A percentile compares a stretch with the other conserved stretches of the same genome.
Evolutionary conservation across 2,113 vertebrate species (phyloP).

Genomic region (Nyctereutes procyonoides): DNA sequence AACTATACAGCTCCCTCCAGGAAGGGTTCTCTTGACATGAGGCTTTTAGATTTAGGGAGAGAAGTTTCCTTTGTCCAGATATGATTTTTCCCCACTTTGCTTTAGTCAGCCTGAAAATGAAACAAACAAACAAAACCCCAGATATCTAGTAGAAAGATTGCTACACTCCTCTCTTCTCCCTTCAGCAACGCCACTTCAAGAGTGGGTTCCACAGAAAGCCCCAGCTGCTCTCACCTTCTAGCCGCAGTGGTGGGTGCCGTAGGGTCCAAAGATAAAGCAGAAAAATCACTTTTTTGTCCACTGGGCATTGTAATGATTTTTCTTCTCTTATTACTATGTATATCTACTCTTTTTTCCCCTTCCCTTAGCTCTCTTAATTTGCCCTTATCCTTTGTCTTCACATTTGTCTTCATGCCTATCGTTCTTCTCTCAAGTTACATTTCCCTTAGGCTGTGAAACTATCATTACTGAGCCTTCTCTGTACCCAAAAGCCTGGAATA

Average conservation of each 20-base stretch:
- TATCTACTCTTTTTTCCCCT: background rate
- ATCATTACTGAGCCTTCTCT: background rate
- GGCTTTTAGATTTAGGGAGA: conserved; percentile 9
- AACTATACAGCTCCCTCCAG: background rate
- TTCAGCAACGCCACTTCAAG: background rate
- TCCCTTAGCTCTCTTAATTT: background rate
- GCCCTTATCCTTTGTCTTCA: background rate
- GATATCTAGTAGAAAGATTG: background rate
- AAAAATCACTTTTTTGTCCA: background rate
- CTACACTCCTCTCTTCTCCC: background rate
- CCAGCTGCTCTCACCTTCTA: background rate
- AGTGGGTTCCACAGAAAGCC: background rate
- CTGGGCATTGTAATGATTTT: background rate
- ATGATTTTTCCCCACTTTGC: background rate
- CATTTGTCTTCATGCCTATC: background rate
- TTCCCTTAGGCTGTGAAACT: background rate
- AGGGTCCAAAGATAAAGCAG: background rate
- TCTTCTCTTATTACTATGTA: background rate
- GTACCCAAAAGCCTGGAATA: background rate
- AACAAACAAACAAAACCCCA: background rate
- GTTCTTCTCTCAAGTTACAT: background rate
- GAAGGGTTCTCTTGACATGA: background rate
- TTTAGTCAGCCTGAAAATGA: background rate
- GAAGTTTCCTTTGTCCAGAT: background rate
- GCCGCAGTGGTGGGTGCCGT: background rate